phyloP scores from a whole-genome alignment of 1,140 invertebrate species.

The Bombus haemorrhoidalis region DNA sequence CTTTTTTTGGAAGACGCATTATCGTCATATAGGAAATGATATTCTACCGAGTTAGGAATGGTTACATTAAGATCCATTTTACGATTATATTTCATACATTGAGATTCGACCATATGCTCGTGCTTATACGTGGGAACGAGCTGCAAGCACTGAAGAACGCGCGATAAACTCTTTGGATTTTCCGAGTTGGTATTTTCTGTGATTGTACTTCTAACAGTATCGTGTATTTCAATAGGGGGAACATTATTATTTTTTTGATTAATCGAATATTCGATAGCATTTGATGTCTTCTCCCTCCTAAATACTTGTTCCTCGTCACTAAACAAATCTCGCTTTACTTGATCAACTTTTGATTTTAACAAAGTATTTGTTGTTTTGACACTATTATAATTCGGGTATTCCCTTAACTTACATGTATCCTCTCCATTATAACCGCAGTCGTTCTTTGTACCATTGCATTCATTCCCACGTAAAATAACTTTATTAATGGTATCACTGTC shows the following conservation, averaged over 20 bases:
- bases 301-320: slow-evolving; percentile 77
- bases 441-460: neutral
- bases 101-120: slow-evolving; percentile 36
- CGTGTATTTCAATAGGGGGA: neutral
- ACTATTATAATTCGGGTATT: neutral
- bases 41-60: slow-evolving; percentile 45
- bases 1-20: slow-evolving; percentile 64
- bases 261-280: slow-evolving; percentile 40
- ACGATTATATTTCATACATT: slow-evolving; percentile 8
- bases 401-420: neutral
- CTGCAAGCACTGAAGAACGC: slow-evolving; percentile 76
- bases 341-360: slow-evolving; percentile 74
- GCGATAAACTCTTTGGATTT: slow-evolving; percentile 65
- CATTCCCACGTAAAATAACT: neutral
- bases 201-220: neutral
- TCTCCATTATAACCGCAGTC: neutral
- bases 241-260: neutral
- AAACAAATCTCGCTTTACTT: slow-evolving; percentile 79
- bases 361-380: slow-evolving; percentile 30
- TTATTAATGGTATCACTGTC: neutral
- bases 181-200: slow-evolving; percentile 6
- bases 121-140: slow-evolving; percentile 76
- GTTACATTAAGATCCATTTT: slow-evolving; percentile 7
- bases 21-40: slow-evolving; percentile 75
- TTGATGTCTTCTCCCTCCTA: slow-evolving; percentile 50